Evolutionary conservation across 92 coral and sea anemone genomes (phyloP).

Genomic region (Actinostola sp.): DNA sequence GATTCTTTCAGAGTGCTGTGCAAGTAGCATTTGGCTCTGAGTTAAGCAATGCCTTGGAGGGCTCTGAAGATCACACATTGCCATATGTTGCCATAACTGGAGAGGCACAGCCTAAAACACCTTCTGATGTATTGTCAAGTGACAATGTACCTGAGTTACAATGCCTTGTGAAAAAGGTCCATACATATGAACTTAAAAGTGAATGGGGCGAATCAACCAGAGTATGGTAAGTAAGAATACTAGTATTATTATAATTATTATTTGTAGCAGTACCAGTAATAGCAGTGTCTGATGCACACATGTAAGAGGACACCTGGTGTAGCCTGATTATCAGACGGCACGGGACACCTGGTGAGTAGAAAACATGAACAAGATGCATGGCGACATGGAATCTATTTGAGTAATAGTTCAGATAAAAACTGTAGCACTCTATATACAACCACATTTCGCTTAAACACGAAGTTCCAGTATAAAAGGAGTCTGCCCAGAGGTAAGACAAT

Average conservation of each 20-base stretch:
- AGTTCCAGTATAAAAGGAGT: no score
- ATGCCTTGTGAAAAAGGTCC: constrained; percentile 72
- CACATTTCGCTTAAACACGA: no score
- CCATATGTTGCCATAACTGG: constrained; percentile 90
- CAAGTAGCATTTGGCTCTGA: constrained; percentile 70
- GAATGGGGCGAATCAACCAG: constrained; percentile 87
- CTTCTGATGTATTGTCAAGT: constrained; percentile 54
- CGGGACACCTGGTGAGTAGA: no score
- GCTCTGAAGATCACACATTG: constrained; percentile 52
- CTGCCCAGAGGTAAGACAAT: no score
- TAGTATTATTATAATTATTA: background rate
- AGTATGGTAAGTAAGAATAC: constrained; percentile 67
- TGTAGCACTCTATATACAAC: no score
- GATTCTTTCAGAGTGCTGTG: constrained; percentile 57
- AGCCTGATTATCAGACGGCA: no score
- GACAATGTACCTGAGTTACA: constrained; percentile 57
- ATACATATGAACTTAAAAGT: constrained; percentile 78
- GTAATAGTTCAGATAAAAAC: no score
- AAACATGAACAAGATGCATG: no score
- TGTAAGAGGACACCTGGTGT: no score
- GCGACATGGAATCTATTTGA: no score
- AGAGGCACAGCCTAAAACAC: constrained; percentile 70
- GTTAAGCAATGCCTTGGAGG: constrained; percentile 45
- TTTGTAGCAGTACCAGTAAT: no score
- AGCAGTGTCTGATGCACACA: no score